Conservation (phyloP, 2,797 vertebrate genomes). For the Coreius guichenoti region DNA sequence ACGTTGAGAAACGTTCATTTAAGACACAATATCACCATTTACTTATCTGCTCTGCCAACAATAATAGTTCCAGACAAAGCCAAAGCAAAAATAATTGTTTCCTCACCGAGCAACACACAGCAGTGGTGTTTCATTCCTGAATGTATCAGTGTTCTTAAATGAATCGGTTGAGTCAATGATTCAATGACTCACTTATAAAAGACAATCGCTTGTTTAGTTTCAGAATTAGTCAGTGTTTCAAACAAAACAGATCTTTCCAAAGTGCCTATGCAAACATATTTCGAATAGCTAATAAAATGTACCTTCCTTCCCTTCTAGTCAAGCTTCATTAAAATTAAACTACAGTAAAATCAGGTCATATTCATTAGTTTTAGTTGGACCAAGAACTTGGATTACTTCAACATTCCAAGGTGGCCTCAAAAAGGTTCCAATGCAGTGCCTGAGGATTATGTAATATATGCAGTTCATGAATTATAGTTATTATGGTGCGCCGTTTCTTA, state of each 20-base stretch:
- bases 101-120: background rate
- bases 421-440: constrained; percentile 10
- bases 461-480: constrained; percentile 53
- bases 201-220: background rate
- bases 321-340: constrained; percentile 32
- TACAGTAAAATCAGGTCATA: constrained; percentile 42
- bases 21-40: background rate
- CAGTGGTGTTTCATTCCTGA: background rate
- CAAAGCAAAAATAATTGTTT: background rate
- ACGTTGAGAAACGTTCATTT: background rate
- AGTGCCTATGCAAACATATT: background rate
- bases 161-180: background rate
- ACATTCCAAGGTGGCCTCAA: constrained; percentile 25
- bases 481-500: constrained; percentile 45
- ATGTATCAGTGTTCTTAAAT: background rate
- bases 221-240: background rate
- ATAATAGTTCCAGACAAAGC: background rate
- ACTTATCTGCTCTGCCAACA: background rate
- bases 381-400: constrained; percentile 12
- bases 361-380: constrained; percentile 35
- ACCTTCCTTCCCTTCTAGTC: background rate
- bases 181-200: background rate
- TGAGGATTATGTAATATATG: constrained; percentile 49
- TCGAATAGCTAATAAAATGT: constrained; percentile 16
- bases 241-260: background rate